phyloP scores from a whole-genome alignment of 2,797 vertebrate species.

The Poliocrania exsul region DNA sequence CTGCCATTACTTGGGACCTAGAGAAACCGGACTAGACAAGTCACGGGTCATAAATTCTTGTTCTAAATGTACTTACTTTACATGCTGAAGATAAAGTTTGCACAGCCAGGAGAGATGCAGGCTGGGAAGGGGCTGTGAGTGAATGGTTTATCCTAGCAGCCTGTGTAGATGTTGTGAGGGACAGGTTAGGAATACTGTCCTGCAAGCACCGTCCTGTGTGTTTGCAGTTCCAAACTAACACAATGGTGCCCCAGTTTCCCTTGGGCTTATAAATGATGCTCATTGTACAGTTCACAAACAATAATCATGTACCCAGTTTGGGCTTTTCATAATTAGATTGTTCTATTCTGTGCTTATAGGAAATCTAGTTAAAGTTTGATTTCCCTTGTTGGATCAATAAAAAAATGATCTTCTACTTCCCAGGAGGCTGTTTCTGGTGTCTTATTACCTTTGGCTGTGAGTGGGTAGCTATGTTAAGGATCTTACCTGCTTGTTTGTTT shows the following conservation, averaged over 20 bases:
- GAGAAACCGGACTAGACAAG: neutral
- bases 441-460: constrained; percentile 5
- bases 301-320: neutral
- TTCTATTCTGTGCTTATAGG: constrained; percentile 34
- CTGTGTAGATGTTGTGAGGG: neutral
- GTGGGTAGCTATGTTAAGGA: neutral
- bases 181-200: neutral
- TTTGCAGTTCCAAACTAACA: neutral
- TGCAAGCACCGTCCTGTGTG: neutral
- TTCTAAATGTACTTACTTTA: neutral
- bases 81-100: neutral
- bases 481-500: constrained; percentile 4
- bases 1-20: neutral
- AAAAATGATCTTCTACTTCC: constrained; percentile 52
- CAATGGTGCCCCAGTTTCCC: neutral
- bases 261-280: neutral
- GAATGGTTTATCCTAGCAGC: neutral
- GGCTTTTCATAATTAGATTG: constrained; percentile 50
- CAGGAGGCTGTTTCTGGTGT: constrained; percentile 29
- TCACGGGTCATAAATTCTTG: neutral
- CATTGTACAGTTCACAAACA: neutral
- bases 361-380: constrained; percentile 58
- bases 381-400: constrained; percentile 57
- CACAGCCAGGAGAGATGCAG: neutral
- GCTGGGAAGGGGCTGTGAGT: neutral